Evolutionary conservation across 2,797 vertebrate species (phyloP).

Genomic region (Phrynocephalus forsythii): DNA sequence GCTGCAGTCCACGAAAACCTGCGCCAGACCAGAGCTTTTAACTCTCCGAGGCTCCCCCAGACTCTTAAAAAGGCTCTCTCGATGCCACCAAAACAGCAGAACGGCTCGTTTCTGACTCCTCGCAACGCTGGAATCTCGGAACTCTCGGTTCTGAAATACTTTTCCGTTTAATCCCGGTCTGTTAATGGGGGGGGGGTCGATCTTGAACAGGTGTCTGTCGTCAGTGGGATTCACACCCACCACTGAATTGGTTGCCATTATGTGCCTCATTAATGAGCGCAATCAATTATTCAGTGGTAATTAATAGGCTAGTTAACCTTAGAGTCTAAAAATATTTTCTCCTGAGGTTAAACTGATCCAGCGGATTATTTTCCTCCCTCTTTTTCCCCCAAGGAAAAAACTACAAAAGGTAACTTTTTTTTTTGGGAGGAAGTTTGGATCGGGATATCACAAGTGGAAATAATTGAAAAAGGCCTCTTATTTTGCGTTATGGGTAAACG

Average conservation of each 20-base stretch:
- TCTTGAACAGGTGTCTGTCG: background rate
- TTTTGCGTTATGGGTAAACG: too few species aligned
- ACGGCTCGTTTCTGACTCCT: background rate
- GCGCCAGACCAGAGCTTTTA: too few species aligned
- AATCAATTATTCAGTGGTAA: constrained; percentile 22
- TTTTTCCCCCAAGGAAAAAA: background rate
- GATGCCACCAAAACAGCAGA: too few species aligned
- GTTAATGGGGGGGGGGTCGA: background rate
- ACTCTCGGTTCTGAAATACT: background rate
- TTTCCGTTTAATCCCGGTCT: background rate
- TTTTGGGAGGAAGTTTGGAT: too few species aligned
- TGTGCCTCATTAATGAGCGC: background rate
- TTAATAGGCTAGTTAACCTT: constrained; percentile 1
- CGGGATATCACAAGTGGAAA: too few species aligned
- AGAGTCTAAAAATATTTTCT: background rate
- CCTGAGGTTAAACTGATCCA: background rate
- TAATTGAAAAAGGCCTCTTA: too few species aligned
- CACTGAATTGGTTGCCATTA: background rate
- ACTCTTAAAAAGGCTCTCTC: too few species aligned
- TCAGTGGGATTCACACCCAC: background rate
- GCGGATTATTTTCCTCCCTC: background rate
- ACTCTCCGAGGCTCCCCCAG: too few species aligned
- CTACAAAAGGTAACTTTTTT: too few species aligned
- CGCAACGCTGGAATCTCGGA: background rate
- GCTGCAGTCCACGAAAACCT: background rate